A percentile compares a stretch with the other conserved stretches of the same genome.
Evolutionary conservation across 2,797 vertebrate genomes (phyloP).

Genomic region (Eleutherodactylus coqui): DNA sequence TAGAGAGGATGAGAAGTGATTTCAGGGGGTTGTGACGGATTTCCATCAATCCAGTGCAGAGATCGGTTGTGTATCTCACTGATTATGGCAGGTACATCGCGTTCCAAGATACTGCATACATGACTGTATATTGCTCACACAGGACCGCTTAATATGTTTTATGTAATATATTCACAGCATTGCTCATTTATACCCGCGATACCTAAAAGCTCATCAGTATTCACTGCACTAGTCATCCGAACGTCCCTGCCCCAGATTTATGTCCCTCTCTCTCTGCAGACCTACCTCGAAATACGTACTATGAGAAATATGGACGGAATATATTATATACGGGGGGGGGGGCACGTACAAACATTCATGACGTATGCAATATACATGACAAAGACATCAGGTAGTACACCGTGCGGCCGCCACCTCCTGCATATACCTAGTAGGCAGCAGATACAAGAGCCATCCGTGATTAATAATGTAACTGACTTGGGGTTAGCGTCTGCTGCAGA

Average conservation of each 20-base stretch:
- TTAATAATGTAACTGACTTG: no score
- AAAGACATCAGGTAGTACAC: constrained; percentile 3
- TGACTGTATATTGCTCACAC: background rate
- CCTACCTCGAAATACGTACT: no score
- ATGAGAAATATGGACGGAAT: no score
- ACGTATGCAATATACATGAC: background rate
- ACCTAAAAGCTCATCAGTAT: no score
- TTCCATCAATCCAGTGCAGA: background rate
- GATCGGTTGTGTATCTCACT: background rate
- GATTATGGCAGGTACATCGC: background rate
- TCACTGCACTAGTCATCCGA: no score
- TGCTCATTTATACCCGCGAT: background rate
- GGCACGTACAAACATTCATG: background rate
- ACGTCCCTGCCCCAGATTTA: no score
- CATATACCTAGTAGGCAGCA: background rate
- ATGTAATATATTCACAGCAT: background rate
- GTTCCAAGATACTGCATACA: background rate
- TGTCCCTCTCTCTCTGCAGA: no score
- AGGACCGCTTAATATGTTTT: background rate
- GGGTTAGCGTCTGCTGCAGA: background rate
- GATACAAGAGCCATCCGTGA: no score
- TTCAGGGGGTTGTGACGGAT: no score
- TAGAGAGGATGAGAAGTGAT: background rate
- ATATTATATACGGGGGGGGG: no score
- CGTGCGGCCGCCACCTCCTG: background rate